Evolutionary conservation across 2,113 vertebrate species (phyloP).

Genomic region (Asarcornis scutulata): DNA sequence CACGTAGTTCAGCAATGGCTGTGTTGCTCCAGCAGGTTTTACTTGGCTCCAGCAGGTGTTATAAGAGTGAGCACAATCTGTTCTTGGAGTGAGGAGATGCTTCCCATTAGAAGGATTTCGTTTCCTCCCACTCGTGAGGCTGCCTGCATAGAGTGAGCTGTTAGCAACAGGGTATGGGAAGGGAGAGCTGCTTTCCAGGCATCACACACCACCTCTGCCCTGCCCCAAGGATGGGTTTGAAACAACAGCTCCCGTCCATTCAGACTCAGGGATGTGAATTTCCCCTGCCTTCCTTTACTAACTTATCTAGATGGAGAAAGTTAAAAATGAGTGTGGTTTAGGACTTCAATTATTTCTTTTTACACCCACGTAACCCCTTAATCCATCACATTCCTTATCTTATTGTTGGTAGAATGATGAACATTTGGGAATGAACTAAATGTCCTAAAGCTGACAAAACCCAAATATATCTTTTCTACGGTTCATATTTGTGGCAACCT

Average conservation of each 20-base stretch:
- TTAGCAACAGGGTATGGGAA: background rate
- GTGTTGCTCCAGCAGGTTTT: background rate
- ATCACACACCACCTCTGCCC: background rate
- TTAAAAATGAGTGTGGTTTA: background rate
- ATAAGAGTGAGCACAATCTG: conserved; percentile 19
- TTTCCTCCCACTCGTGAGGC: conserved; percentile 44
- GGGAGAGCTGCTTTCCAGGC: background rate
- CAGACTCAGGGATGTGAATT: background rate
- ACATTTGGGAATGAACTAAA: background rate
- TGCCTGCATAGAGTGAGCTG: conserved; percentile 20
- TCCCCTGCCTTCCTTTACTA: background rate
- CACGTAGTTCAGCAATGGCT: background rate
- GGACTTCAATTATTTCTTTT: background rate
- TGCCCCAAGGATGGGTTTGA: background rate
- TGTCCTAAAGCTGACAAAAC: background rate
- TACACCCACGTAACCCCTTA: background rate
- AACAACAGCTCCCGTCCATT: background rate
- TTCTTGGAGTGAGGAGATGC: conserved; percentile 13
- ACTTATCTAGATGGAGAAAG: background rate
- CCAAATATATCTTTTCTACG: background rate
- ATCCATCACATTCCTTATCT: background rate
- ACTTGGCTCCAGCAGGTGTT: conserved; percentile 12
- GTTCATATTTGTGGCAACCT: background rate
- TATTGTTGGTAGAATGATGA: background rate
- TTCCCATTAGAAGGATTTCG: conserved; percentile 39